A percentile compares a stretch with the other conserved stretches of the same genome.
Conservation (phyloP, 1,140 invertebrate species). For the Drosophila repleta region DNA sequence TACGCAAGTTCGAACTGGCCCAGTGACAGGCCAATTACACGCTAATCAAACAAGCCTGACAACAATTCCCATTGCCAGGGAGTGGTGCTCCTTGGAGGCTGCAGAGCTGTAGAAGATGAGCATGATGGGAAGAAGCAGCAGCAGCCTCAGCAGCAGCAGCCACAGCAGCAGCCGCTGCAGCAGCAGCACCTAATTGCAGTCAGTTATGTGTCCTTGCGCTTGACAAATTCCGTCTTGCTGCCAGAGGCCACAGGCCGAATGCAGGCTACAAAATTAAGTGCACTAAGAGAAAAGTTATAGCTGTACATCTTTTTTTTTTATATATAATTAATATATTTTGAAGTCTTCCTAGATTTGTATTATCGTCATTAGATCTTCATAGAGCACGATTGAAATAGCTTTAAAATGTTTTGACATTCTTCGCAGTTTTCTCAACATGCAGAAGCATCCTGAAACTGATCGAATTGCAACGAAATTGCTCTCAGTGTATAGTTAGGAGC, state of each 20-base stretch:
- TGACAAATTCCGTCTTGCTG: conserved; percentile 65
- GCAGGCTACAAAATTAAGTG: conserved; percentile 19
- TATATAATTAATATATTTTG: not conserved
- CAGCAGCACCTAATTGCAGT: conserved; percentile 61
- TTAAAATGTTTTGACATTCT: too few species aligned
- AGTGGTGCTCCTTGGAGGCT: conserved; percentile 1
- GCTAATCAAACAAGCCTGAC: conserved; percentile 80
- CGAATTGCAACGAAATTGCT: not conserved
- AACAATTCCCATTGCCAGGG: conserved; percentile 74
- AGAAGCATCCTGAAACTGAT: not conserved
- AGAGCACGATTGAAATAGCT: too few species aligned
- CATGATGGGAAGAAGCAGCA: conserved; percentile 8
- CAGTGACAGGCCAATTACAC: conserved; percentile 63
- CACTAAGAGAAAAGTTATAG: conserved; percentile 5
- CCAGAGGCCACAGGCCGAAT: conserved; percentile 33
- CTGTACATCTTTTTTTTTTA: not conserved
- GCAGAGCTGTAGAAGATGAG: not conserved
- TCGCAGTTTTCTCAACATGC: not conserved
- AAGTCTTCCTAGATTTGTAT: too few species aligned
- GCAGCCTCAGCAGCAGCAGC: conserved; percentile 6
- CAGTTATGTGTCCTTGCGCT: conserved; percentile 79
- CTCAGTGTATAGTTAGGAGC: conserved; percentile 10
- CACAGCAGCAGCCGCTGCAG: conserved; percentile 14
- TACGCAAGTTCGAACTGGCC: not conserved
- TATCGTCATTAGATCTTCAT: too few species aligned